Percentiles rank a stretch among this genome's conserved stretches.
phyloP scores from a whole-genome alignment of 1,140 invertebrate species.

The Pachyrhynchus sulphureomaculatus region DNA sequence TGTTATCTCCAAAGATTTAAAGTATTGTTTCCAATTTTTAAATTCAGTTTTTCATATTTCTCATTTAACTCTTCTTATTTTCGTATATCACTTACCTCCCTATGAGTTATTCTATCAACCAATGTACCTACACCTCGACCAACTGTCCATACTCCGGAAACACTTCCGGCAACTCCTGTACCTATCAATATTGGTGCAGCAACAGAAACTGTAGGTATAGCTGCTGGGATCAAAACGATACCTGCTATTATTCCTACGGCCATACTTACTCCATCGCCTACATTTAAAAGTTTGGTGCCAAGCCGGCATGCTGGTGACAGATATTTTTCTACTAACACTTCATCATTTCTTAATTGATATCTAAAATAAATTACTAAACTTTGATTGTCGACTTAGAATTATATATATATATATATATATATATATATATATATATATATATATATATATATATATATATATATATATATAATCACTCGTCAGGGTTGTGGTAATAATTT shows the following conservation, averaged over 20 bases:
- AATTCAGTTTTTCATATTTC: too few species aligned
- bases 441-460: too few species aligned
- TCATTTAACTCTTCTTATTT: too few species aligned
- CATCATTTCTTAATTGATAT: too few species aligned
- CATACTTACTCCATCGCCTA: slow-evolving; percentile 43
- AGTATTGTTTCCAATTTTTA: too few species aligned
- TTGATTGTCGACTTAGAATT: too few species aligned
- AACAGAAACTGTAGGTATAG: slow-evolving; percentile 43
- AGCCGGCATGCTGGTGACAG: slow-evolving; percentile 49
- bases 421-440: too few species aligned
- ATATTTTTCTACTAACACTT: slow-evolving; percentile 45
- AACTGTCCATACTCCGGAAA: slow-evolving; percentile 39
- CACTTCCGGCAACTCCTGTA: slow-evolving; percentile 37
- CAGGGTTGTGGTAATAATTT: too few species aligned
- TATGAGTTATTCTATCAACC: slow-evolving; percentile 39
- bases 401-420: too few species aligned
- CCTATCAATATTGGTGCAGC: slow-evolving; percentile 44
- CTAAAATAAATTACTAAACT: too few species aligned
- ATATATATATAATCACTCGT: too few species aligned
- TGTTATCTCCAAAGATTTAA: too few species aligned
- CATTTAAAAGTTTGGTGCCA: slow-evolving; percentile 33
- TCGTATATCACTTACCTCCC: slow-evolving; percentile 40
- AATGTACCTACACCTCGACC: slow-evolving; percentile 38
- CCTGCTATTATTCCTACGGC: slow-evolving; percentile 36
- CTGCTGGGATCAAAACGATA: slow-evolving; percentile 39